Base-by-base conservation (phyloP, 53 echinoderm and acorn worm genomes). In the Paracentrotus lividus region DNA sequence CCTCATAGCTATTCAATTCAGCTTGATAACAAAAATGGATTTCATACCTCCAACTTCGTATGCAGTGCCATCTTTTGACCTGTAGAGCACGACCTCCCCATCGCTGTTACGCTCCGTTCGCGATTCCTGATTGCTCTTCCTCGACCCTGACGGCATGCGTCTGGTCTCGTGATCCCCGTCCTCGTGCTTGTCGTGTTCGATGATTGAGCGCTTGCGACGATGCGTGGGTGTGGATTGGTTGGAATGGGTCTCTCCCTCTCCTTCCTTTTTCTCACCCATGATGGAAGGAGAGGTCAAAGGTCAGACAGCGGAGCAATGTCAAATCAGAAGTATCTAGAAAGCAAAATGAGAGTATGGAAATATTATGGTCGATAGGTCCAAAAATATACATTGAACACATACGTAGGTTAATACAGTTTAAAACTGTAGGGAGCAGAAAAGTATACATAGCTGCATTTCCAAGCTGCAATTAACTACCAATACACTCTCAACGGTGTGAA, bases 31-130 rank as follows among this genome's bases (percentile, higher is more conserved):
- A n/a, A n/a, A n/a, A n/a, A 59, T 5, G 16, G 43, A 69, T 10
- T 29, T 64, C 45, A 68, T 95, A 97, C 98, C 98, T 97, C 96
- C 96, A 27, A 98, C 87, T 54, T 97, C 93, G 52, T 98, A 98
- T 1, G 88, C 92, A 14, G 66, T 95, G 56, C 92, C 95, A 18
- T 98, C 97, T 13, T 88, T 72, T 1, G 94, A 90, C 49, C 86
- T 89, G 87, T 97, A 98, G 2, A 94, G 76, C 34, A 98, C 93
- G 18, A 98, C 95, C 60, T 97, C 98, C 1, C 98, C 98, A 40
- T 98, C 97, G 23, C 91, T 33, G 38, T 95, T 95, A 27, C 95
- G 90, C 12, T 93, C 93, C n/a, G 95, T 93, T 15, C 97, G 95
- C 1, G 97, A 92, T 32, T 60, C 88, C 44, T 81, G 56, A 59